Evolutionary conservation across 2,113 vertebrate species (phyloP), one percentile per base, ranked within the genome.

Genomic region (Ranitomeya variabilis): DNA sequence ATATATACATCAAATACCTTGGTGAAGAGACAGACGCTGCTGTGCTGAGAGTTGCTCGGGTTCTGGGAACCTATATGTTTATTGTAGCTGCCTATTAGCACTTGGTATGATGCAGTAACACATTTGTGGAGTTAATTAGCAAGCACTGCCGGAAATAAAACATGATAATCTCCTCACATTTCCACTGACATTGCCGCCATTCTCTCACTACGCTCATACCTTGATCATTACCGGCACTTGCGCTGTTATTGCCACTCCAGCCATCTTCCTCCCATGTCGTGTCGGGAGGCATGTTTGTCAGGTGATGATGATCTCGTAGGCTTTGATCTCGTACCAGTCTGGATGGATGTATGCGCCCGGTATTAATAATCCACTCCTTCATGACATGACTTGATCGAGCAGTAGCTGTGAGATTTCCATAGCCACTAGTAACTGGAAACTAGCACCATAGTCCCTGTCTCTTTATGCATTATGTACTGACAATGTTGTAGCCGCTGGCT

Each of bases 121-220:
- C 86, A 87, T 81, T 80, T 81, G 86, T 87, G 86, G 62, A 66
- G 77, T 45, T 87, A 87, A 87, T 87, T 87, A 81, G 77, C 86
- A 80, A 81, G 77, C 86, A 80, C 77, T 71, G 77, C 62, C 14
- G 54, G 77, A 69, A 57, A 80, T 87, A 78, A 80, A 64, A 80
- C 62, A 12, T 87, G 77, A 80, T 87, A 80, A 87, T 87, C 78
- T 31, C 7, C n/a, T 80, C 62, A 59, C 62, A 54, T 60, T 64
- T 45, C 74, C 76, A 55, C 60, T 21, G 51, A 67, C 86, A 67
- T 51, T 80, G n/a, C 64, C n/a, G 51, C 37, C 14, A 55, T 54
- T 67, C 23, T 71, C n/a, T 52, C 15, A 31, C 80, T 26, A 67
- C 62, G 67, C 57, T 80, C 2, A 87, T 23, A 66, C 45, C 86